A percentile compares a stretch with the other conserved stretches of the same genome.
phyloP scores from a whole-genome alignment of 2,797 vertebrate genomes.

The Melanogrammus aeglefinus region DNA sequence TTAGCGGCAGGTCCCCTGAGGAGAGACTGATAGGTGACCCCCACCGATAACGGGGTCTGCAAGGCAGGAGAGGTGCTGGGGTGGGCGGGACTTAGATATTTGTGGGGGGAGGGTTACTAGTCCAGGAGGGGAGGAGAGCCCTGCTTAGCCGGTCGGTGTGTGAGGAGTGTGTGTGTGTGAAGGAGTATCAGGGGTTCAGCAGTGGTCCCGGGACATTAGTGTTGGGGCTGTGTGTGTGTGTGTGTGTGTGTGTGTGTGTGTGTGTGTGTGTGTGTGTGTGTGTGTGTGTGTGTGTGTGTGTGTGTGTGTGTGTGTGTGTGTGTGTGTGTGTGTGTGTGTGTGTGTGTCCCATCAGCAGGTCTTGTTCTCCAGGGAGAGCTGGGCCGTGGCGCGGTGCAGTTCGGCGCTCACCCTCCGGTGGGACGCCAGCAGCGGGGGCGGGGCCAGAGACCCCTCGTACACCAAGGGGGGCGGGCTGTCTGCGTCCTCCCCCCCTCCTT shows the following conservation, averaged over 20 bases:
- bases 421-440: slow-evolving; percentile 42
- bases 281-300: slow-evolving; percentile 23
- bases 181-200: slow-evolving; percentile 38
- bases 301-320: slow-evolving; percentile 19
- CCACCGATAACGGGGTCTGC: slow-evolving; percentile 24
- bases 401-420: slow-evolving; percentile 79
- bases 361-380: slow-evolving; percentile 88
- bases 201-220: slow-evolving; percentile 51
- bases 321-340: slow-evolving; percentile 13
- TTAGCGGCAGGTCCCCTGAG: slow-evolving; percentile 47
- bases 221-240: slow-evolving; percentile 31
- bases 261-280: slow-evolving; percentile 19
- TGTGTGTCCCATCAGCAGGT: slow-evolving; percentile 77
- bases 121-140: slow-evolving; percentile 1
- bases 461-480: slow-evolving; percentile 63
- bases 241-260: slow-evolving; percentile 24
- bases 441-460: slow-evolving; percentile 54
- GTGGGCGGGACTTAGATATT: slow-evolving; percentile 29
- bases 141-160: background rate
- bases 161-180: slow-evolving; percentile 30
- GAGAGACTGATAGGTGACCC: slow-evolving; percentile 50
- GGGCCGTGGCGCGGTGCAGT: slow-evolving; percentile 86
- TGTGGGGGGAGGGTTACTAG: slow-evolving; percentile 31
- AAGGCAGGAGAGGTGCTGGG: slow-evolving; percentile 46
- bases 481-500: slow-evolving; percentile 57